Conservation (phyloP, 2,888 invertebrate genomes). For the Catocala fraxini region DNA sequence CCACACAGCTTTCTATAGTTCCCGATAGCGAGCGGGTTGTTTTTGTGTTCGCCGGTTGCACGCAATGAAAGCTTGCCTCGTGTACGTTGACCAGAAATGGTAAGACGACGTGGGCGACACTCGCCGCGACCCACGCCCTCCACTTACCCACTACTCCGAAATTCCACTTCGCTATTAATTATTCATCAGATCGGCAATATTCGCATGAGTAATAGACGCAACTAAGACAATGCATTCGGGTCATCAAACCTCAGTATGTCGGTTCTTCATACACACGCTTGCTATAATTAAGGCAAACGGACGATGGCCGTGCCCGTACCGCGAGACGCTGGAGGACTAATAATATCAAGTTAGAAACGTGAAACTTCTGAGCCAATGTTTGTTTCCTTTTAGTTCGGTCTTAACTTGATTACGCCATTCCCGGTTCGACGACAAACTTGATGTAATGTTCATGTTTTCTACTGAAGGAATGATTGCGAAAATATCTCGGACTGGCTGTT, state of each 20-base stretch:
- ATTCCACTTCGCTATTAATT: constrained; percentile 42
- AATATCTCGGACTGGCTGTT: neutral
- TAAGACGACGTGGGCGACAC: constrained; percentile 57
- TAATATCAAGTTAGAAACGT: constrained; percentile 51
- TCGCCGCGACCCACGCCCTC: constrained; percentile 51
- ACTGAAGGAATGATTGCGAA: neutral
- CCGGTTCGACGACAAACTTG: constrained; percentile 27
- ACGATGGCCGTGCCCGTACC: constrained; percentile 52
- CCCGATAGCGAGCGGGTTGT: constrained; percentile 45
- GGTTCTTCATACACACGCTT: constrained; percentile 44
- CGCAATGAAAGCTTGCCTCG: constrained; percentile 69
- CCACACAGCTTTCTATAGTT: constrained; percentile 73
- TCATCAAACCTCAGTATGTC: constrained; percentile 60
- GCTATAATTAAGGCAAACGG: constrained; percentile 53
- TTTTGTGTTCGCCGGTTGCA: constrained; percentile 42
- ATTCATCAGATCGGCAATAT: constrained; percentile 21
- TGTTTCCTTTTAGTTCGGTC: constrained; percentile 52
- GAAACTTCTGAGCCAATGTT: constrained; percentile 50
- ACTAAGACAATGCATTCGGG: constrained; percentile 55
- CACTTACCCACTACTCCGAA: constrained; percentile 49
- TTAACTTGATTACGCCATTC: constrained; percentile 50
- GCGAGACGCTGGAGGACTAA: constrained; percentile 43
- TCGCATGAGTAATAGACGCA: constrained; percentile 23
- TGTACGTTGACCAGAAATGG: constrained; percentile 66
- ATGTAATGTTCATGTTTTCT: constrained; percentile 33